A percentile compares a stretch with the other conserved stretches of the same genome.
Evolutionary conservation across 2,113 vertebrate species (phyloP).

Genomic region (Hypomesus transpacificus): DNA sequence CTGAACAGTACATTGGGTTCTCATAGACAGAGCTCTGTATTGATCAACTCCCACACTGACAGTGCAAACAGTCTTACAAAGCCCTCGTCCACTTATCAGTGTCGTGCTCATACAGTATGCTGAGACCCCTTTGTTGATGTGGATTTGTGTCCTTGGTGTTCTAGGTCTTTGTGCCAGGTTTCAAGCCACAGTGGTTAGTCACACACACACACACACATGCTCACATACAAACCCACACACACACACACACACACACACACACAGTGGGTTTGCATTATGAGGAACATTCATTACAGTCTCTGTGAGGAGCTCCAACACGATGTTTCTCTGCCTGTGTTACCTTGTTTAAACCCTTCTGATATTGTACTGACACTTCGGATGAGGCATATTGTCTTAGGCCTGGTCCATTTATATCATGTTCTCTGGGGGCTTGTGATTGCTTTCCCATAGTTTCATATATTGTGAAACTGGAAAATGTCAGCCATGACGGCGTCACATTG

Average conservation of each 20-base stretch:
- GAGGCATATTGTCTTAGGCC: slow-evolving; percentile 18
- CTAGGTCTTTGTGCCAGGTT: too few relatives aligned
- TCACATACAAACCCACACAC: neutral
- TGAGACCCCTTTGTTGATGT: too few relatives aligned
- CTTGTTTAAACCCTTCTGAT: slow-evolving; percentile 7
- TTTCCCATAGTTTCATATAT: slow-evolving; percentile 36
- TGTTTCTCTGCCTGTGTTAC: slow-evolving; percentile 31
- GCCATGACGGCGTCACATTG: slow-evolving; percentile 8
- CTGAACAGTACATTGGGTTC: too few relatives aligned
- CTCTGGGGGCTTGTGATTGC: slow-evolving; percentile 19
- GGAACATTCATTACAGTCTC: slow-evolving; percentile 45
- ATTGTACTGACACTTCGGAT: slow-evolving; percentile 12
- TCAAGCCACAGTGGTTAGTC: neutral
- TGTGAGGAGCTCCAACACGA: slow-evolving; percentile 31
- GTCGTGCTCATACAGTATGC: too few relatives aligned
- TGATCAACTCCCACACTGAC: too few relatives aligned
- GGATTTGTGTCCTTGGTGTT: too few relatives aligned
- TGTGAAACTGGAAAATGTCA: slow-evolving; percentile 26
- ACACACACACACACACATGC: neutral
- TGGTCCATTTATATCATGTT: slow-evolving; percentile 15
- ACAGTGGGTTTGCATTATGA: slow-evolving; percentile 19
- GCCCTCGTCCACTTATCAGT: too few relatives aligned
- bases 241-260: neutral
- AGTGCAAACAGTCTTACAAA: too few relatives aligned
- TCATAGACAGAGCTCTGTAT: too few relatives aligned